Base-by-base conservation (phyloP, 2,113 vertebrate species). In the Sander lucioperca region DNA sequence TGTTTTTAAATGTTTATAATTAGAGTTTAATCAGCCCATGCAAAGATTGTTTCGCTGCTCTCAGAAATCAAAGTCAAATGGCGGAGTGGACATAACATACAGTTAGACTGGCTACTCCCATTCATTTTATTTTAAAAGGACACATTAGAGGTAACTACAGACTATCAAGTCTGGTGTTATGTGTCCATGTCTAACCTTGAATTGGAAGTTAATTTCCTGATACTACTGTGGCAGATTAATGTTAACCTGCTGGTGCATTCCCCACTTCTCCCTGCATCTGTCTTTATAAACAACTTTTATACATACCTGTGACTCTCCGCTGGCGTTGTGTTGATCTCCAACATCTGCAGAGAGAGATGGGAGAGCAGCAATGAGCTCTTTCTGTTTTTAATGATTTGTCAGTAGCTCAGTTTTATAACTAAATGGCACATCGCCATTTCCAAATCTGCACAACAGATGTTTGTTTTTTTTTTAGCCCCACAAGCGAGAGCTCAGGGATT, bases 291-390 rank as follows among this genome's bases (percentile, higher is more conserved):
- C 48, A 45, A 14, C 51, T 51, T 43, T 13, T 3, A 16, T 48
- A 90, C 90, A 33, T 80, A 94, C 93, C 92, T 94, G 91, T 2
- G 90, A 54, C 9, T 89, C 89, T 75, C 77, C 90, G 0, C 81
- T 54, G 63, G 82, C 53, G 8, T 59, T 79, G 39, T 89, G 68
- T 43, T 89, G 91, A 58, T 90, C 87, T 63, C 78, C 88, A 65
- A 0, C 89, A 87, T 94, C 93, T 94, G 89, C 78, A 76, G 84
- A 67, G 51, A 80, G 48, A 84, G 62, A 94, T 0, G n/a, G 76
- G 39, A 86, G 27, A 43, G 59, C 64, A 74, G 45, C 54, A 45
- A 5, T 82, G 47, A 83, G 74, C 13, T 21, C 25, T 63, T 67
- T 48, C 33, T 23, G 3, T 43, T 48, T 50, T 16, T 7, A 79